A percentile compares a stretch with the other conserved stretches of the same genome.
Conservation (phyloP, 2,113 vertebrate genomes). For the Piprites chloris region DNA sequence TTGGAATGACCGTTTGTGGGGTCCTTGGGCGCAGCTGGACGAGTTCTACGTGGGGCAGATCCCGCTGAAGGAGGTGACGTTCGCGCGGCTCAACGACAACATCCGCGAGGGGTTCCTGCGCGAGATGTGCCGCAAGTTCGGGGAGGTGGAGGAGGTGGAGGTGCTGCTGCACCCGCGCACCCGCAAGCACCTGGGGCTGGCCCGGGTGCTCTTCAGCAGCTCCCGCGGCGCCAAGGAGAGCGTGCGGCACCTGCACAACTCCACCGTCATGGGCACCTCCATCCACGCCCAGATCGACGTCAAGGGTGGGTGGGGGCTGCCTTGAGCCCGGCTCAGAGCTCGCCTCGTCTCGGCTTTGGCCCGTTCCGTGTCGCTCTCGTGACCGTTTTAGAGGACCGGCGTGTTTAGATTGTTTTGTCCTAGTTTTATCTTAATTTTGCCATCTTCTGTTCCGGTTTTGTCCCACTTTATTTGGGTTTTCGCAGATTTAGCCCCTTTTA, state of each 20-base stretch:
- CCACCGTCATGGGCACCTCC: conserved; percentile 59
- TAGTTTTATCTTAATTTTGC: too few relatives aligned
- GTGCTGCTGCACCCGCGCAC: conserved; percentile 90
- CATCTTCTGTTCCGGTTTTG: too few relatives aligned
- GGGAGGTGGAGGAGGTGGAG: conserved; percentile 92
- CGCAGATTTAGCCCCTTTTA: too few relatives aligned
- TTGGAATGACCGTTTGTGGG: too few relatives aligned
- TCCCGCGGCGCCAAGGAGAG: conserved; percentile 90
- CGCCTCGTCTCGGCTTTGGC: too few relatives aligned
- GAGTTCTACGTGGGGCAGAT: conserved; percentile 92
- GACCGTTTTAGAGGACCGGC: too few relatives aligned
- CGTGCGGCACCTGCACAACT: conserved; percentile 89
- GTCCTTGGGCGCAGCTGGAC: background rate
- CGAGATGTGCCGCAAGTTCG: conserved; percentile 93
- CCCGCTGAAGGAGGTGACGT: conserved; percentile 93
- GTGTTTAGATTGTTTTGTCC: too few relatives aligned
- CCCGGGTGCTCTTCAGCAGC: conserved; percentile 88
- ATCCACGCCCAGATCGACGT: background rate
- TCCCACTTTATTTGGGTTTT: too few relatives aligned
- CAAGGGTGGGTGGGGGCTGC: background rate
- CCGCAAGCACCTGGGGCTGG: conserved; percentile 89
- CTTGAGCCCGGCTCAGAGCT: too few relatives aligned
- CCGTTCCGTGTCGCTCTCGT: too few relatives aligned
- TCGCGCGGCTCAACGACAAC: conserved; percentile 92
- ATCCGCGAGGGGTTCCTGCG: conserved; percentile 90